A percentile compares a stretch with the other conserved stretches of the same genome.
phyloP scores from a whole-genome alignment of 2,888 invertebrate species.

The Cyaniris semiargus region DNA sequence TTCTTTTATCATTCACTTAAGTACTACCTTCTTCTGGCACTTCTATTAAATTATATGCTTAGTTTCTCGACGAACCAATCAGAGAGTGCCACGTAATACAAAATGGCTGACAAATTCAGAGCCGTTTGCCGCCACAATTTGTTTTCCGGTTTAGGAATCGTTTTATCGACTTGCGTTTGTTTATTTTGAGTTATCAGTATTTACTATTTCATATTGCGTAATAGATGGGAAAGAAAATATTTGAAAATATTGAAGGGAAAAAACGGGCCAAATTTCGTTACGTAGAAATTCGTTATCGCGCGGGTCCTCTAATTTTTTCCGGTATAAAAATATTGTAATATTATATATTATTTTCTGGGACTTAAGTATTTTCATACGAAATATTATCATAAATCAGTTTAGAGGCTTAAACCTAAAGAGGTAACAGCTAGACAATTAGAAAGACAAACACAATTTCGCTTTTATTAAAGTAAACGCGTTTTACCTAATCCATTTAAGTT shows the following conservation, averaged over 20 bases:
- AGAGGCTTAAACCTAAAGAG: no score
- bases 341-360: no score
- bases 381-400: no score
- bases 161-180: slow-evolving; percentile 26
- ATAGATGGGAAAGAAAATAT: background rate
- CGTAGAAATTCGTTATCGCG: no score
- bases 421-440: no score
- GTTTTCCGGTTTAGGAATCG: slow-evolving; percentile 35
- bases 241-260: background rate
- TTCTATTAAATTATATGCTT: background rate
- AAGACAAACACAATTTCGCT: no score
- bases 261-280: no score
- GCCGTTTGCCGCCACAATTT: slow-evolving; percentile 39
- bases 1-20: no score
- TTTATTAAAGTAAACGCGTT: background rate
- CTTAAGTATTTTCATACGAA: no score
- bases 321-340: no score
- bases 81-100: slow-evolving; percentile 42
- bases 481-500: background rate
- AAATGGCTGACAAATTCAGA: slow-evolving; percentile 46
- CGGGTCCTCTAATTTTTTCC: no score
- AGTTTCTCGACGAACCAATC: background rate
- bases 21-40: background rate
- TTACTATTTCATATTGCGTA: background rate
- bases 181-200: background rate